phyloP scores from a whole-genome alignment of 2,888 invertebrate genomes.

The Trichopoda pennipes region DNA sequence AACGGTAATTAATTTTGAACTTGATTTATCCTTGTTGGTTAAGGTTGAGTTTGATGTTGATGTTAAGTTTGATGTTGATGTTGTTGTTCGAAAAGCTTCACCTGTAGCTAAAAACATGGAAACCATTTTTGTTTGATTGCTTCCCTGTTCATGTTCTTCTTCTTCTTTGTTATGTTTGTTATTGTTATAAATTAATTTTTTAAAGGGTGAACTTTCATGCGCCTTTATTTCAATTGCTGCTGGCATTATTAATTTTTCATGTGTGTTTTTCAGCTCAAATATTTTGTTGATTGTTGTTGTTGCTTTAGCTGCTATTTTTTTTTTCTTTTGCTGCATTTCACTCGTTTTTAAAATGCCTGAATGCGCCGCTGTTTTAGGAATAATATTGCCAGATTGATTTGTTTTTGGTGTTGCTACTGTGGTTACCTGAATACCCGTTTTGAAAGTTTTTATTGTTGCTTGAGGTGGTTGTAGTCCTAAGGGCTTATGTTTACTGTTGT shows the following conservation, averaged over 20 bases:
- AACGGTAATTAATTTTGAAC: background rate
- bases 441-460: background rate
- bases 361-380: too few species aligned
- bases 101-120: conserved; percentile 31
- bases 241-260: background rate
- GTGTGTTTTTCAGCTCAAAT: background rate
- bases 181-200: background rate
- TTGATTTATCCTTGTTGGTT: background rate
- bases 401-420: background rate
- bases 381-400: background rate
- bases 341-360: background rate
- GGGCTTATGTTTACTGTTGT: background rate
- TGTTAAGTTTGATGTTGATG: too few species aligned
- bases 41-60: too few species aligned
- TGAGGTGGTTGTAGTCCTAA: background rate
- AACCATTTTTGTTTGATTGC: background rate
- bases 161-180: background rate
- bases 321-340: background rate
- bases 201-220: conserved; percentile 29
- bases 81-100: conserved; percentile 11
- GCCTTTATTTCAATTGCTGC: background rate
- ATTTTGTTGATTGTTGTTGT: conserved; percentile 21
- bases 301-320: background rate
- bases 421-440: background rate
- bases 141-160: too few species aligned